A percentile compares a stretch with the other conserved stretches of the same genome.
Evolutionary conservation across 2,797 vertebrate species (phyloP).

Genomic region (Pygocentrus nattereri): DNA sequence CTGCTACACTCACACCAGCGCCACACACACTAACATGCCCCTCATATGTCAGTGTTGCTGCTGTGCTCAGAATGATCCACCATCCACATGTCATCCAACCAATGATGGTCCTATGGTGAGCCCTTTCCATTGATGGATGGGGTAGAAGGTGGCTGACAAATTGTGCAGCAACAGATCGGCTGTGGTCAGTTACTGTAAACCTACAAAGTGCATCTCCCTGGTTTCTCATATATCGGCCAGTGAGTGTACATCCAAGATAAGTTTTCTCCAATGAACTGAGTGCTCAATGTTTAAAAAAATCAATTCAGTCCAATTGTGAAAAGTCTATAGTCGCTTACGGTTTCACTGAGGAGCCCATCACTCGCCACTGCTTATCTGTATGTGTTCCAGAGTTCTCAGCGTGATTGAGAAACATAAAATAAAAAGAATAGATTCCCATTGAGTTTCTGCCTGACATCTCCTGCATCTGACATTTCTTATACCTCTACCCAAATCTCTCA

Average conservation of each 20-base stretch:
- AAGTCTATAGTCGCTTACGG: neutral
- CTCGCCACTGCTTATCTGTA: neutral
- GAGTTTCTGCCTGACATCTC: constrained; percentile 12
- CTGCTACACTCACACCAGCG: too few relatives aligned
- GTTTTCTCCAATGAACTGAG: too few relatives aligned
- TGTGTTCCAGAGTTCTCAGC: neutral
- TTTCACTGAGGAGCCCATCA: neutral
- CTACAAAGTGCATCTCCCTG: neutral
- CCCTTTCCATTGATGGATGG: neutral
- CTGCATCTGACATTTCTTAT: constrained; percentile 41
- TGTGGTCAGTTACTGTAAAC: neutral
- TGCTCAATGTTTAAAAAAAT: too few relatives aligned
- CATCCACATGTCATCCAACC: neutral
- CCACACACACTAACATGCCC: too few relatives aligned
- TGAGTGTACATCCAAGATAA: too few relatives aligned
- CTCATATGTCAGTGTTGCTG: neutral
- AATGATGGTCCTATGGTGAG: neutral
- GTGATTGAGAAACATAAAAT: constrained; percentile 17
- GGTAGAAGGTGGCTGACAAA: neutral
- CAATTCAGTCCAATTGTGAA: neutral
- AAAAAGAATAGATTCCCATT: constrained; percentile 22
- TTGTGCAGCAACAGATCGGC: neutral
- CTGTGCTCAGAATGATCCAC: neutral
- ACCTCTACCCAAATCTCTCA: constrained; percentile 36
- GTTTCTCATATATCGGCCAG: neutral